Conservation (phyloP, 2,888 invertebrate species). For the Polietes domitor region DNA sequence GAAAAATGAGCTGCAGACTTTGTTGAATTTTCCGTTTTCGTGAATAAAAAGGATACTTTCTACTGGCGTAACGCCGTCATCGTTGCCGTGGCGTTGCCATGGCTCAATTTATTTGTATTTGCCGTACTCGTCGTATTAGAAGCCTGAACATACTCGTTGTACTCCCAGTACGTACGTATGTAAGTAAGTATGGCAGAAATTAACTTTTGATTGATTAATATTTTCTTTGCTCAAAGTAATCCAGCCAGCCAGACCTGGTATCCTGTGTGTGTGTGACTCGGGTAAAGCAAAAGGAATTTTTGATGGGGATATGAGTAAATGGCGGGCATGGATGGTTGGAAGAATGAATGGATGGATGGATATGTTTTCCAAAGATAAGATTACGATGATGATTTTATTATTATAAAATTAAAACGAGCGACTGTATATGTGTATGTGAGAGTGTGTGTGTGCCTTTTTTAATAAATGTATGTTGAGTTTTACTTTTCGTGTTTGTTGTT, state of each 20-base stretch:
- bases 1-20: conserved; percentile 35
- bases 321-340: background rate
- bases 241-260: background rate
- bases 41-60: conserved; percentile 11
- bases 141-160: background rate
- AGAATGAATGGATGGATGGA: background rate
- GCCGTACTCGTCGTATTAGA: background rate
- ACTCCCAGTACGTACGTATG: background rate
- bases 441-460: background rate
- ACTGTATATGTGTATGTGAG: background rate
- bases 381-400: conserved; percentile 38
- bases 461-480: conserved; percentile 5
- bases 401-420: conserved; percentile 26
- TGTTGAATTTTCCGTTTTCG: background rate
- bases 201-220: conserved; percentile 63
- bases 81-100: background rate
- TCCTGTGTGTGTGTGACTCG: background rate
- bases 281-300: background rate
- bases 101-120: conserved; percentile 8
- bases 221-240: conserved; percentile 34
- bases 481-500: conserved; percentile 8
- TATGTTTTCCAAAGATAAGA: conserved; percentile 34
- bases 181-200: conserved; percentile 32
- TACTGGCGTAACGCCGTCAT: background rate
- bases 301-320: background rate